Conservation (phyloP, 2,888 invertebrate species). For the Brachypterus glaber region DNA sequence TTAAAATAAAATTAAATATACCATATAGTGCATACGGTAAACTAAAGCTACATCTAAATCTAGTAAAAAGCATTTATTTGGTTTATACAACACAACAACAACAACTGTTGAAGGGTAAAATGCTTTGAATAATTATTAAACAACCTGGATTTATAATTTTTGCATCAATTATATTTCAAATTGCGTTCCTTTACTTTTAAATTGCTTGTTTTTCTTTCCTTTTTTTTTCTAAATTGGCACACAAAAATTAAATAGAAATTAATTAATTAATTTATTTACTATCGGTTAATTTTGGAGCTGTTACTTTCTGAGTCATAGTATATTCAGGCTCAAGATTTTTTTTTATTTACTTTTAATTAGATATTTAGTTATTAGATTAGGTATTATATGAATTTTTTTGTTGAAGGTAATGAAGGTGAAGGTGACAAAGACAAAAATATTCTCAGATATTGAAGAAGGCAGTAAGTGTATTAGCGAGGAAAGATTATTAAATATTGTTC, state of each 20-base stretch:
- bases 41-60: too few species aligned
- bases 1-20: neutral
- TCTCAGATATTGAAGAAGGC: neutral
- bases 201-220: too few species aligned
- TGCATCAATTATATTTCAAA: too few species aligned
- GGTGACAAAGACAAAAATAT: neutral
- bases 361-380: neutral
- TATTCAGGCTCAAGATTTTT: neutral
- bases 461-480: neutral
- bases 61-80: too few species aligned
- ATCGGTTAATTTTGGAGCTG: neutral
- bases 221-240: neutral
- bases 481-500: neutral
- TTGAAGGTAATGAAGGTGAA: constrained; percentile 10
- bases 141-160: too few species aligned
- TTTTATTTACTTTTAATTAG: neutral
- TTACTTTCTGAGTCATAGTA: neutral
- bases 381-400: constrained; percentile 6
- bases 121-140: too few species aligned
- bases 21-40: too few species aligned
- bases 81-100: too few species aligned
- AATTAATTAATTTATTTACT: neutral
- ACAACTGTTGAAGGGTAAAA: too few species aligned
- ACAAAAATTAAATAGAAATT: neutral
- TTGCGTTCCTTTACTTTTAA: too few species aligned